phyloP scores from a whole-genome alignment of 1,140 invertebrate genomes.

The Epicauta chinensis region DNA sequence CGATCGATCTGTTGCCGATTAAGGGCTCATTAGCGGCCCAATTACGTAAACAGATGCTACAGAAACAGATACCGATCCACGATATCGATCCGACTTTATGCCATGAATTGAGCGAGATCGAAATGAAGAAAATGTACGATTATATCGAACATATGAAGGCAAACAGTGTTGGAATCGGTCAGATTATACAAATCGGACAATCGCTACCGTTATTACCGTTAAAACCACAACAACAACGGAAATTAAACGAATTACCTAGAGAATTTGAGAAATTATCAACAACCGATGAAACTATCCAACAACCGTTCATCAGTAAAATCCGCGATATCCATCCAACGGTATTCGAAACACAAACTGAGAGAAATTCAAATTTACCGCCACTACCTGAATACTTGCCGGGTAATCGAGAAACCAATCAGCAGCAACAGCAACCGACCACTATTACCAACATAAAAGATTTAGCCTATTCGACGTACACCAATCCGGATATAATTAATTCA shows the following conservation, averaged over 20 bases:
- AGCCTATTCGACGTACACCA: slow-evolving; percentile 16
- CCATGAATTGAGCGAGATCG: slow-evolving; percentile 56
- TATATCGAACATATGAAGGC: slow-evolving; percentile 58
- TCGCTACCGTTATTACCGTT: too few relatives aligned
- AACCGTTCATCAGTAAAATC: too few relatives aligned
- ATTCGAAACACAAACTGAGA: too few relatives aligned
- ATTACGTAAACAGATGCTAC: slow-evolving; percentile 64
- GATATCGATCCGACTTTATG: slow-evolving; percentile 60
- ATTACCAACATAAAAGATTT: slow-evolving; percentile 27
- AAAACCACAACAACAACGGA: too few relatives aligned
- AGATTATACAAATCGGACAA: slow-evolving; percentile 27
- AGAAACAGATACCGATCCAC: slow-evolving; percentile 74
- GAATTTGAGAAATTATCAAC: too few relatives aligned
- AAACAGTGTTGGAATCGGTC: slow-evolving; percentile 51
- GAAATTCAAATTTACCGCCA: too few relatives aligned
- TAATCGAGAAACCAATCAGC: neutral
- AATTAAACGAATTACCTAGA: too few relatives aligned
- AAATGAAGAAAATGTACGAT: slow-evolving; percentile 55
- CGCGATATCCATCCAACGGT: too few relatives aligned
- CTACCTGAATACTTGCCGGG: too few relatives aligned
- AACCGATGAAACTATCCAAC: too few relatives aligned
- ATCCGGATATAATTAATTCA: slow-evolving; percentile 19
- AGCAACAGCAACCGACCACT: slow-evolving; percentile 20
- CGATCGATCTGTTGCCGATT: slow-evolving; percentile 62
- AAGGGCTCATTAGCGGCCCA: slow-evolving; percentile 67